Conservation (phyloP, 2,888 invertebrate genomes). For the Calameuta pallipes region DNA sequence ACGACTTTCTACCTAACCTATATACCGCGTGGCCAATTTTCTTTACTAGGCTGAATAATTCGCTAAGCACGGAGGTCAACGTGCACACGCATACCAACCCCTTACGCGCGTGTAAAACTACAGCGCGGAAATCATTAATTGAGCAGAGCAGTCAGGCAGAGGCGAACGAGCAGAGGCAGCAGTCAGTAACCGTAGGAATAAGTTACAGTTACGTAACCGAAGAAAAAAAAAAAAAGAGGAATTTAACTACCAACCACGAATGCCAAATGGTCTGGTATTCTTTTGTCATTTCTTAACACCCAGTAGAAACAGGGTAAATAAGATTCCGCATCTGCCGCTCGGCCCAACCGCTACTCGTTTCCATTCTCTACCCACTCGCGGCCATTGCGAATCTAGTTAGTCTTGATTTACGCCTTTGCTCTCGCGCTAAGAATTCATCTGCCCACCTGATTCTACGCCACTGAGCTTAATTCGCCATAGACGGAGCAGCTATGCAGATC, state of each 20-base stretch:
- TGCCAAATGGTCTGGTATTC: neutral
- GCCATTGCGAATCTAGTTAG: neutral
- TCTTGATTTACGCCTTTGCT: neutral
- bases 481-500: neutral
- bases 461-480: neutral
- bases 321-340: too few relatives aligned
- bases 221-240: too few relatives aligned
- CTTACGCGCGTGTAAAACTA: constrained; percentile 34
- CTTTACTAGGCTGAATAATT: neutral
- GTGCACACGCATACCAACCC: neutral
- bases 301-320: too few relatives aligned
- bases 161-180: neutral
- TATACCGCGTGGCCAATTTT: neutral
- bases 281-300: neutral
- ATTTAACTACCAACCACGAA: neutral
- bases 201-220: neutral
- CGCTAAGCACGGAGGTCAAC: neutral
- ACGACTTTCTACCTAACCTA: neutral
- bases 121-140: constrained; percentile 66
- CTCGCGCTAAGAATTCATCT: neutral
- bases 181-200: neutral
- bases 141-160: constrained; percentile 33
- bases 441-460: neutral
- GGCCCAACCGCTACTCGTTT: too few relatives aligned
- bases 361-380: neutral